A percentile compares a stretch with the other conserved stretches of the same genome.
Conservation (phyloP, 2,888 invertebrate genomes). For the Stramonita haemastoma region DNA sequence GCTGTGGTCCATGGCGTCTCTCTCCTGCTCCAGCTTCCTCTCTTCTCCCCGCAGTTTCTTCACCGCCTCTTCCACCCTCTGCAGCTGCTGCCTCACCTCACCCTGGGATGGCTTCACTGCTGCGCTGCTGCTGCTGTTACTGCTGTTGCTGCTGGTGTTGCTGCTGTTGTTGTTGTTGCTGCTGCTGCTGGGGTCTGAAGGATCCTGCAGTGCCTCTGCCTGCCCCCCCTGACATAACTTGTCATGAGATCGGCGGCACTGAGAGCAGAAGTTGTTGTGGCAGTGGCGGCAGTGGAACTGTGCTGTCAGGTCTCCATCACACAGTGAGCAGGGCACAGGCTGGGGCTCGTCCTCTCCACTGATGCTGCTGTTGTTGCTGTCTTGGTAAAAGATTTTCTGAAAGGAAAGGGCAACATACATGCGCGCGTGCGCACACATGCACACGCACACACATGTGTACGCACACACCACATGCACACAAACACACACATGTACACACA, state of each 20-base stretch:
- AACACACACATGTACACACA: no score
- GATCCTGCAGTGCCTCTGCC: neutral
- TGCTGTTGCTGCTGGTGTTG: no score
- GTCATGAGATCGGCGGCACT: neutral
- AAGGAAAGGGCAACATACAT: neutral
- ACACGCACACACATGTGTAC: no score
- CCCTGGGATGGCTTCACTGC: neutral
- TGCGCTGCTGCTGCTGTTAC: neutral
- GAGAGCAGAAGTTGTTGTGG: neutral
- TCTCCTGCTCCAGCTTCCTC: constrained; percentile 5
- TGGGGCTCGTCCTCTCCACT: no score
- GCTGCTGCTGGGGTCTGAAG: neutral
- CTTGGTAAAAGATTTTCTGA: no score
- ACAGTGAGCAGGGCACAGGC: neutral
- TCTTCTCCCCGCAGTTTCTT: neutral
- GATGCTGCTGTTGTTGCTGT: no score
- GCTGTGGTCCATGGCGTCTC: constrained; percentile 6
- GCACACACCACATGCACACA: no score
- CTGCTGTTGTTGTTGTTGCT: neutral
- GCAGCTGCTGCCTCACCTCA: neutral
- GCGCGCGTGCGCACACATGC: neutral
- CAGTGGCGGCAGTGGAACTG: neutral
- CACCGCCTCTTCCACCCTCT: neutral
- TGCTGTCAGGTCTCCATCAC: neutral
- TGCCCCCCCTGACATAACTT: neutral